Base-by-base conservation (phyloP, 2,113 vertebrate species). In the Vidua macroura region DNA sequence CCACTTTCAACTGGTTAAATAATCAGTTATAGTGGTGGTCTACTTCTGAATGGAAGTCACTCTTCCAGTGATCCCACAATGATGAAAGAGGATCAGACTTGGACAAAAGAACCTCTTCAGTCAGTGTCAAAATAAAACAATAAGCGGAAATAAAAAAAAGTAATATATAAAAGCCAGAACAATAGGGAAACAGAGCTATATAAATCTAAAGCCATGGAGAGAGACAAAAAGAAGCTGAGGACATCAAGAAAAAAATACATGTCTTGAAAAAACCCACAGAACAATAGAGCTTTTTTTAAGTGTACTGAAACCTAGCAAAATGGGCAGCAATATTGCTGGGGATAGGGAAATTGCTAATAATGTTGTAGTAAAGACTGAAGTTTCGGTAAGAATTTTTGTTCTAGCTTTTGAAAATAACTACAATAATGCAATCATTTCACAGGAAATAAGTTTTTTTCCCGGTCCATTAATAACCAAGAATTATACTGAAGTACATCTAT, bases 81-180 rank as follows among this genome's bases (percentile, higher is more conserved):
- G 64, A 93, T 43, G 68, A 72, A 92, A 86, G 56, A 92, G 60
- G 73, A 88, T 52, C 60, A 62, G 89, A 41, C 37, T 93, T 48
- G 33, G 60, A 86, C 75, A 78, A 83, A 95, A 75, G 41, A 44
- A 88, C 55, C 93, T 90, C 88, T 86, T 95, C n/a, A 49, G 78
- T 96, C 90, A 90, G n/a, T 79, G 95, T 94, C 90, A 88, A 88
- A 92, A 77, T 35, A 49, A 81, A 95, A 93, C 83, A 95, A 90
- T 86, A 74, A 33, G 68, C 16, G 53, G 76, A 88, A 95, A 84
- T 78, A 58, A 73, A 75, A 92, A 93, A 93, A 73, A 30, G 39
- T 11, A 66, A 56, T 24, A 83, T 10, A 84, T 63, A 76, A 83
- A 74, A 18, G 46, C 31, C 23, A 77, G 83, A 88, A 93, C 79